phyloP scores from a whole-genome alignment of 2,113 vertebrate species.

The Butorides virescens region DNA sequence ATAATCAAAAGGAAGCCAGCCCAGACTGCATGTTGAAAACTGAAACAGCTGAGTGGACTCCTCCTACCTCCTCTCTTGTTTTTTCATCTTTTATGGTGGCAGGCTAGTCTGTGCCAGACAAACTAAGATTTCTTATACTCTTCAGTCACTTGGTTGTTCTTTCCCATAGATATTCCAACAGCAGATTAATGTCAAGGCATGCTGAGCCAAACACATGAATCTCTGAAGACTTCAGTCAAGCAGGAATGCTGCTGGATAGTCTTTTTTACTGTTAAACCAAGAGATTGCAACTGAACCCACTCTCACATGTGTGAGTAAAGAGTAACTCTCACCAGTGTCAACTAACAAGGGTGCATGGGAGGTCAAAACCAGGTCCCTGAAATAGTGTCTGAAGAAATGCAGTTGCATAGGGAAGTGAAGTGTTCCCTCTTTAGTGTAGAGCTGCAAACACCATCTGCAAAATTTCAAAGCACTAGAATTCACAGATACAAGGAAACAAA shows the following conservation, averaged over 20 bases:
- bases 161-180: conserved; percentile 37
- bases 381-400: background rate
- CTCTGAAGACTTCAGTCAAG: background rate
- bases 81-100: conserved; percentile 66
- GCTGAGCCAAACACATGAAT: background rate
- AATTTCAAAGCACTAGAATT: background rate
- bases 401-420: background rate
- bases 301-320: background rate
- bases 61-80: conserved; percentile 58
- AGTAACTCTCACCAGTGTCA: background rate
- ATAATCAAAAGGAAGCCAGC: conserved; percentile 68
- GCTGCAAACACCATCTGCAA: rapidly evolving
- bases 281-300: background rate
- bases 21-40: conserved; percentile 38
- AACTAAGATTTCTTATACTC: conserved; percentile 25
- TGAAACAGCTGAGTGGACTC: conserved; percentile 53
- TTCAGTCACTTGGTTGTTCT: conserved; percentile 13
- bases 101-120: conserved; percentile 26
- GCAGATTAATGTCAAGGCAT: conserved; percentile 19
- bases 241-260: background rate
- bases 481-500: background rate
- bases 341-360: background rate
- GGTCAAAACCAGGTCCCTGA: background rate
- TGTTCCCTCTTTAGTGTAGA: background rate
- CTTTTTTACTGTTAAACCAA: background rate